Conservation (phyloP, 2,113 vertebrate species). For the Clarias macrocephalus region DNA sequence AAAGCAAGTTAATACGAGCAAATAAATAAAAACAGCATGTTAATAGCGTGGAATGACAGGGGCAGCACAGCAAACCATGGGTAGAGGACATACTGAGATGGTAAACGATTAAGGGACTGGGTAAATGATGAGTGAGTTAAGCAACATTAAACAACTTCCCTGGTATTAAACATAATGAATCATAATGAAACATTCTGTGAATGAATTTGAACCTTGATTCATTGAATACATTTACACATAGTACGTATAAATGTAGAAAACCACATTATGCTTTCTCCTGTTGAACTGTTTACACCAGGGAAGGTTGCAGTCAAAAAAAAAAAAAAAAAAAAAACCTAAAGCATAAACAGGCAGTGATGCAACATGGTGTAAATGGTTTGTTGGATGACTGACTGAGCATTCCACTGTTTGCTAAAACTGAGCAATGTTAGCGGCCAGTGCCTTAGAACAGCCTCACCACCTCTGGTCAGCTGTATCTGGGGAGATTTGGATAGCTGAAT, state of each 20-base stretch:
- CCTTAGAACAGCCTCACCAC: conserved; percentile 45
- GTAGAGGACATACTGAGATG: conserved; percentile 36
- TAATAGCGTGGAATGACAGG: conserved; percentile 60
- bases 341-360: conserved; percentile 54
- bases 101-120: conserved; percentile 38
- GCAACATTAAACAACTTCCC: conserved; percentile 43
- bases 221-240: neutral
- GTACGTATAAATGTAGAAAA: neutral
- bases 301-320: conserved; percentile 49
- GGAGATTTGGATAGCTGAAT: conserved; percentile 71
- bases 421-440: conserved; percentile 52
- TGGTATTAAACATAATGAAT: conserved; percentile 36
- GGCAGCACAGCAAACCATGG: conserved; percentile 54
- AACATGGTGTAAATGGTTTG: conserved; percentile 47
- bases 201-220: neutral
- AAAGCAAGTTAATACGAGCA: conserved; percentile 72
- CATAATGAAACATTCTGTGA: neutral
- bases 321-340: conserved; percentile 39
- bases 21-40: conserved; percentile 68
- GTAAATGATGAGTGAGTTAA: neutral
- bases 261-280: conserved; percentile 7
- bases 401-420: conserved; percentile 54
- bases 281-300: conserved; percentile 57
- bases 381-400: conserved; percentile 56
- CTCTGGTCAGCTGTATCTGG: conserved; percentile 61